Evolutionary conservation across 2,113 vertebrate species (phyloP).

Genomic region (Eulacestoma nigropectus): DNA sequence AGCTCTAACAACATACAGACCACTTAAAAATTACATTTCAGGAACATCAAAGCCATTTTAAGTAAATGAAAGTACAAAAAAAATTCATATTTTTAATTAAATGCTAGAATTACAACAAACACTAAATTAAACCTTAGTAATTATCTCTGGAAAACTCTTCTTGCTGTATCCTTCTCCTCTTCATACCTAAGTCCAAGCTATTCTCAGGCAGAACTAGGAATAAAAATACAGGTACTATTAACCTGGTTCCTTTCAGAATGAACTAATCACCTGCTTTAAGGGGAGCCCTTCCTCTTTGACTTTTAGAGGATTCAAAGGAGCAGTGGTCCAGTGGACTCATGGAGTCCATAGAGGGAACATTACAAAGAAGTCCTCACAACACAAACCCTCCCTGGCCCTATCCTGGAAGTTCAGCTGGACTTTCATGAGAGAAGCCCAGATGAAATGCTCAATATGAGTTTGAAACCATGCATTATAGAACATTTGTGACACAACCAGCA

Average conservation of each 20-base stretch:
- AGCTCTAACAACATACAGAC: not conserved
- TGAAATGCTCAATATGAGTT: not conserved
- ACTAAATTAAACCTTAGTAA: not conserved
- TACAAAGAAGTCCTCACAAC: not conserved
- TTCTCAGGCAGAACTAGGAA: not conserved
- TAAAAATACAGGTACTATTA: not conserved
- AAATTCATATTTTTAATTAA: not conserved
- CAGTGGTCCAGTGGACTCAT: not conserved
- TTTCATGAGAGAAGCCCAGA: not conserved
- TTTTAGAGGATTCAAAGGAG: not conserved
- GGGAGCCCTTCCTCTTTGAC: not conserved
- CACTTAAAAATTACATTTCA: not conserved
- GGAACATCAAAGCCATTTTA: not conserved
- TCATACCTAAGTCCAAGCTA: not conserved
- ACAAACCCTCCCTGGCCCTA: rapidly evolving
- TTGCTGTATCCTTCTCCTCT: not conserved
- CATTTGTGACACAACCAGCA: not conserved
- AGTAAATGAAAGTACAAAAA: not conserved
- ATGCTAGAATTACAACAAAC: not conserved
- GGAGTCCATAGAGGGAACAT: not conserved
- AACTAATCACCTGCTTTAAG: not conserved
- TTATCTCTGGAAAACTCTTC: not conserved
- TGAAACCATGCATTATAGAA: not conserved
- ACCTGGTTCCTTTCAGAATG: not conserved
- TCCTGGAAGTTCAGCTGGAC: not conserved